Base-by-base conservation (phyloP, 2,888 invertebrate species). In the Meiosimyza decipiens region DNA sequence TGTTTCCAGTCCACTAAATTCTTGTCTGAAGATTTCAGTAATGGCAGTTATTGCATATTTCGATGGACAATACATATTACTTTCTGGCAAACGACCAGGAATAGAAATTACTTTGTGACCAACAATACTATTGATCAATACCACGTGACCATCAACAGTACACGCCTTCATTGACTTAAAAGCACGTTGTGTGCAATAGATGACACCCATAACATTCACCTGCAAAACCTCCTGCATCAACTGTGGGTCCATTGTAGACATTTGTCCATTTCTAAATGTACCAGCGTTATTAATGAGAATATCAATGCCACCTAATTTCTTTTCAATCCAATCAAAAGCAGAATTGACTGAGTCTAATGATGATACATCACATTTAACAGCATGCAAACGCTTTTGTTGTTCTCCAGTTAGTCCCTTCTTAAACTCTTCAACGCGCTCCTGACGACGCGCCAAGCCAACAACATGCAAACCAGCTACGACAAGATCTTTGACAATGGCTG, bases 261-360 rank as follows among this genome's bases (percentile, higher is more conserved):
- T 28, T 62, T 80, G 80, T 0, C 84, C 83, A 1, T 66, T 73
- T 6, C 72, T 57, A 1, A 76, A 49, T 15, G 89, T 79, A 2
- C 89, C 91, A 1, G 91, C 91, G 80, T 89, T 90, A 77, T 91
- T 91, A 4, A 91, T 81, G 60, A 91, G 85, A 2, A 91, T 87
- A 79, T 90, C 89, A 6, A 89, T 85, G 1, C 89, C 89, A 0
- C 90, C 90, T 1, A 89, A 79, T 6, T 87, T 82, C 2, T 82
- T 74, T 16, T 89, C 87, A 57, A 89, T 87, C 82, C 84, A 86
- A 28, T 84, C 80, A 79, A 91, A 91, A 57, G 88, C 88, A 1
- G 80, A 80, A 50, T 88, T 77, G 13, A 91, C 89, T 1, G 90
- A 88, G 1, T 87, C 85, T 72, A 89, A 88, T n/a, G 88, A 87